Evolutionary conservation across 1,140 invertebrate genomes (phyloP).

Genomic region (Caerostris extrusa): DNA sequence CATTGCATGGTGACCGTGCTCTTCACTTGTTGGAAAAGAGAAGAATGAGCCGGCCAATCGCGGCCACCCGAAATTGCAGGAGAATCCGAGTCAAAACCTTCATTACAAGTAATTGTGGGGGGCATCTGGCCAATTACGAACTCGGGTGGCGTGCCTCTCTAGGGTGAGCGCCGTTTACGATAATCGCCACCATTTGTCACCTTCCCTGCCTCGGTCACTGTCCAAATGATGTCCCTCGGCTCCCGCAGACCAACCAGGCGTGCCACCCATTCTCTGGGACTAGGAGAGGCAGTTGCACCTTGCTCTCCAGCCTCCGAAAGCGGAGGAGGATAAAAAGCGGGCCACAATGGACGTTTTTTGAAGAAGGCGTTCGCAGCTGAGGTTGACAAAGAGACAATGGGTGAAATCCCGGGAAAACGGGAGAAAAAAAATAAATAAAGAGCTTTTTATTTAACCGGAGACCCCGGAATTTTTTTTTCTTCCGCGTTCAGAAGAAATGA

Average conservation of each 20-base stretch:
- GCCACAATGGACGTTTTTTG: conserved; percentile 33
- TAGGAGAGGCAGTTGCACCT: conserved; percentile 28
- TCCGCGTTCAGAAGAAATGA: not conserved
- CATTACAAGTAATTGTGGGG: conserved; percentile 76
- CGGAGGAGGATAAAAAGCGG: conserved; percentile 9
- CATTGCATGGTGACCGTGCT: not conserved
- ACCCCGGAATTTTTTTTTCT: not conserved
- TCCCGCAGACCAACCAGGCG: conserved; percentile 41
- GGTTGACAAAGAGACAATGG: conserved; percentile 65
- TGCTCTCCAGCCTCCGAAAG: not conserved
- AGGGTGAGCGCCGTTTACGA: conserved; percentile 72
- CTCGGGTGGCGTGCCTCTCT: conserved; percentile 57
- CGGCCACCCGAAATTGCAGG: conserved; percentile 49
- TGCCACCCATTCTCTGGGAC: conserved; percentile 45
- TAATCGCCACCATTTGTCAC: conserved; percentile 76
- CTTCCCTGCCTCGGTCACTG: conserved; percentile 75
- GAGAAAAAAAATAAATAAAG: not conserved
- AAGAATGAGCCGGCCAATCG: conserved; percentile 30
- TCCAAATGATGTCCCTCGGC: conserved; percentile 73
- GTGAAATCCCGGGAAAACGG: not conserved
- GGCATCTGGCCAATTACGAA: conserved; percentile 76
- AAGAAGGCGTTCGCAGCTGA: conserved; percentile 40
- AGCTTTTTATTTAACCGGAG: not conserved
- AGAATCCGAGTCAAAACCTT: conserved; percentile 69
- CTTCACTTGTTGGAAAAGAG: conserved; percentile 31